Evolutionary conservation across 2,888 invertebrate genomes (phyloP), one percentile per base, ranked within the genome.

Genomic region (Palloptera scutellata): DNA sequence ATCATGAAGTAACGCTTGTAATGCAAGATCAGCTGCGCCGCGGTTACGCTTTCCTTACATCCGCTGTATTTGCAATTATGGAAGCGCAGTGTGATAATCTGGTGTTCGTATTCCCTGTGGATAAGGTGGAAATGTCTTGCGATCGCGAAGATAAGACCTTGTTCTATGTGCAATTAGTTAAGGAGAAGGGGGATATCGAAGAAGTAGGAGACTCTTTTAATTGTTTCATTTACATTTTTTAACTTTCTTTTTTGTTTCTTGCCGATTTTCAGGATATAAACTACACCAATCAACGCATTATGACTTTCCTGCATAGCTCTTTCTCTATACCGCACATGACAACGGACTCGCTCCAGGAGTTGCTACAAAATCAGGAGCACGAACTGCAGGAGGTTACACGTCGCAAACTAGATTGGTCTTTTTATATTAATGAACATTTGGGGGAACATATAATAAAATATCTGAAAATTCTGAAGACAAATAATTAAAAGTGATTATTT

Each of bases 381-480:
- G 71, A 74, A 3, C 65, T 70, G 5, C 72, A 71, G 3, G 43
- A 60, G 1, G 42, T 51, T 42, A 41, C 57, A 60, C 64, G 68
- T 45, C 13, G 55, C 19, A 61, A 61, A 15, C 42, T 41, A 3
- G 30, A 60, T 63, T 81, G 78, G 73, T 77, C 78, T 20, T 83
- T 84, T 69, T 83, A 82, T 68, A 81, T 84, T n/a, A 80, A 74
- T 53, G 80, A 81, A 66, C 75, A 79, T 66, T 73, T 83, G 48
- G 84, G 82, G 13, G 79, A 81, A 70, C 80, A 84, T 72, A 74
- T 84, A 13, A 75, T 83, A 15, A 76, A 80, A 66, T 84, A 84
- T 72, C 72, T 84, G 6, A 82, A 77, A 72, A 78, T 83, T 61
- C 74, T 83, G 48, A 75, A 77, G 69, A 76, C 75, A 59, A 68